These are phyloP conservation scores for Pseudorectes ferrugineus DNA, from an alignment of 2,113 vertebrate genomes.

Conservation along the genomic window DNA sequence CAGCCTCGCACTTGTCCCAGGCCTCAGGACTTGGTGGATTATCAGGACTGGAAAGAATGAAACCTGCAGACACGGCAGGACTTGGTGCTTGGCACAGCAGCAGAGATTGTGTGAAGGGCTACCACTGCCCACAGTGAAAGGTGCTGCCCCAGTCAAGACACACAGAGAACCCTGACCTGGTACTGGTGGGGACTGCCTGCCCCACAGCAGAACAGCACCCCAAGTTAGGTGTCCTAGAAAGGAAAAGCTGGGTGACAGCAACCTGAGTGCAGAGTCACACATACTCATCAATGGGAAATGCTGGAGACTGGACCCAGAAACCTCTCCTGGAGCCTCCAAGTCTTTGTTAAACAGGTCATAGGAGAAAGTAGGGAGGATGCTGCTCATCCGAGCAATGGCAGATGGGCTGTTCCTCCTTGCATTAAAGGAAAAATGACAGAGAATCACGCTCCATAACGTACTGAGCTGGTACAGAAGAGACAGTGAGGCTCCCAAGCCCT, in stretches of 20 bases:
- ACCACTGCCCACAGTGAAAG: not conserved
- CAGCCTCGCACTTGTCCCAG: not conserved
- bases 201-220: not conserved
- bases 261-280: not conserved
- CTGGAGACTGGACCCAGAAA: not conserved
- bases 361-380: not conserved
- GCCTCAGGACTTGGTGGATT: not conserved
- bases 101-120: not conserved
- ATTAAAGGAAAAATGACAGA: not conserved
- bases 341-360: not conserved
- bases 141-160: not conserved
- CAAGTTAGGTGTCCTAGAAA: not conserved
- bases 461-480: not conserved
- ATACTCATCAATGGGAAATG: not conserved
- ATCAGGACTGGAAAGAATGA: not conserved
- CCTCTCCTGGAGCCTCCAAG: not conserved
- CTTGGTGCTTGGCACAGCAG: not conserved
- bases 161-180: accelerated
- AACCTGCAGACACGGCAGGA: not conserved
- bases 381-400: not conserved
- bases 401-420: not conserved
- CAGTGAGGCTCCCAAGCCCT: not conserved
- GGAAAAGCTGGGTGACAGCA: not conserved
- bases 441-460: not conserved
- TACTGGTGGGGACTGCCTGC: not conserved